Percentiles rank a stretch among this genome's conserved stretches.
Evolutionary conservation across 2,113 vertebrate genomes (phyloP).

Genomic region (Scortum barcoo): DNA sequence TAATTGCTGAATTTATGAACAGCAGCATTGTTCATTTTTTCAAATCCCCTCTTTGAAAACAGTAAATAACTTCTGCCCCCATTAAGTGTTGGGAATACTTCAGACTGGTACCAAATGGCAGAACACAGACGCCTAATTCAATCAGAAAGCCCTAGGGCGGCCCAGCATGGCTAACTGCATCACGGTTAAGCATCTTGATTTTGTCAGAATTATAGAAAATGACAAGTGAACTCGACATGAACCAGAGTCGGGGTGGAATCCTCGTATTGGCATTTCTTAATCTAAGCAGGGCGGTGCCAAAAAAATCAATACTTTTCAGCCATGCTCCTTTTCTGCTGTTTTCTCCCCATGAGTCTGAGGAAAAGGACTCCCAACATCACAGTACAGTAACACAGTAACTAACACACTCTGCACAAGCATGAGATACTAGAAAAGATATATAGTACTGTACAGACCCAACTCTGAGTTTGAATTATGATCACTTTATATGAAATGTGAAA

Average conservation of each 20-base stretch:
- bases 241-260: slow-evolving; percentile 94
- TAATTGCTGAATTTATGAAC: slow-evolving; percentile 55
- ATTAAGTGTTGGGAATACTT: slow-evolving; percentile 74
- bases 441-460: background rate
- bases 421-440: background rate
- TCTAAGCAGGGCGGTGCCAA: slow-evolving; percentile 92
- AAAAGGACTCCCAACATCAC: slow-evolving; percentile 30
- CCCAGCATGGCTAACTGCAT: slow-evolving; percentile 85
- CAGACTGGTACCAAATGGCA: slow-evolving; percentile 77
- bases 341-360: slow-evolving; percentile 83
- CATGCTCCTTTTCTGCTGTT: slow-evolving; percentile 87
- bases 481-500: background rate
- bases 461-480: background rate
- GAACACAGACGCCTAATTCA: slow-evolving; percentile 80
- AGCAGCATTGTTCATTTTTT: slow-evolving; percentile 34
- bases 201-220: slow-evolving; percentile 96
- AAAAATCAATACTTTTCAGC: slow-evolving; percentile 96
- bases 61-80: slow-evolving; percentile 69
- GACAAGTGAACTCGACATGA: slow-evolving; percentile 98
- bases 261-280: slow-evolving; percentile 98
- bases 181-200: slow-evolving; percentile 92
- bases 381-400: slow-evolving; percentile 26
- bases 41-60: slow-evolving; percentile 58
- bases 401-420: background rate
- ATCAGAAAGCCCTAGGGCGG: slow-evolving; percentile 79